Evolutionary conservation across 2,888 invertebrate genomes (phyloP), one percentile per base, ranked within the genome.

Genomic region (Tromatobia lineatoria): DNA sequence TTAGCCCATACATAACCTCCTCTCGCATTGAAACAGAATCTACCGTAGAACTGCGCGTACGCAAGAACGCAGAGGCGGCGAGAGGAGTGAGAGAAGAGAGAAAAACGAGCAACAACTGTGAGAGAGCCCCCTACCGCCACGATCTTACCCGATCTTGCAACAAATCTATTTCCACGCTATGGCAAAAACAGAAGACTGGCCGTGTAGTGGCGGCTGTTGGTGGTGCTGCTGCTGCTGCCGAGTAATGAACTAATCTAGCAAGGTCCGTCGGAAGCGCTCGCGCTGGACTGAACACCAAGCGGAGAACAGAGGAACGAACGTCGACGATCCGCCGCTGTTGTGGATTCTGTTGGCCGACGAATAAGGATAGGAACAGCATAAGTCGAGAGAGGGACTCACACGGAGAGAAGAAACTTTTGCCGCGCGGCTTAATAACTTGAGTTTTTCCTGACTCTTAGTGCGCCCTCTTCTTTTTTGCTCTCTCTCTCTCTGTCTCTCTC

Each of bases 201-300:
- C 89, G 89, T 42, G 70, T 70, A 57, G 78, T 69, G 23, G 52
- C 29, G 29, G 61, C 59, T 50, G 73, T 23, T 25, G 54, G 23
- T 52, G 52, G 13, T 47, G 69, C 81, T 75, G 74, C 15, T 69
- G 79, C 71, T 75, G 80, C 50, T 67, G 90, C 88, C 88, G 89
- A 89, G 88, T 93, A 93, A 93, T 93, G 92, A 93, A 93, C 93
- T 92, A 93, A 93, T 93, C 93, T 92, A 89, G 90, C 89, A 85
- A 87, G 88, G 80, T 86, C 75, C 80, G 70, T 73, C 66, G 71
- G 67, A 10, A 47, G 38, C 34, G 42, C 73, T 69, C 59, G 73
- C 52, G 47, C 76, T 23, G 42, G 69, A 66, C 70, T 71, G 70
- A 66, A 71, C 79, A 34, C 74, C 73, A 3, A n/a, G 52, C 25